Conservation (phyloP, 2,888 invertebrate genomes). For the Pheosia tremula region DNA sequence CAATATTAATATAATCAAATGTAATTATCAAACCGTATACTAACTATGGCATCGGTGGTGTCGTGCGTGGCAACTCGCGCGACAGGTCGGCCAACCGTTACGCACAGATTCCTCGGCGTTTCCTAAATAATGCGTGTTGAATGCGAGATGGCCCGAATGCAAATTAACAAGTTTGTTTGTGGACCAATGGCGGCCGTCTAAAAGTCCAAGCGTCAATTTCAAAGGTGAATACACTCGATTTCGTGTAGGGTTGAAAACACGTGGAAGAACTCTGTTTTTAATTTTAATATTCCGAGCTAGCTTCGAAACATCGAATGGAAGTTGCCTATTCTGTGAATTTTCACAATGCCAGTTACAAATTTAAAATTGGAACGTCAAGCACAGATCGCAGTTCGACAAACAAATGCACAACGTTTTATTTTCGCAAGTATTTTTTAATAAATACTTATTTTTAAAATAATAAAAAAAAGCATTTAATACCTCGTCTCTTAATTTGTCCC, state of each 20-base stretch:
- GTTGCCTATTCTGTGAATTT: neutral
- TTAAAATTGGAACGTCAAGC: neutral
- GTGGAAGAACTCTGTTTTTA: constrained; percentile 1
- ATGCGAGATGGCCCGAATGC: constrained; percentile 64
- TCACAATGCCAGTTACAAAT: neutral
- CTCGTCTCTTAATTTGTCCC: too few relatives aligned
- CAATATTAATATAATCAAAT: constrained; percentile 21
- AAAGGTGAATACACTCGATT: constrained; percentile 38
- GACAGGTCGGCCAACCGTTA: constrained; percentile 66
- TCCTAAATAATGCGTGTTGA: constrained; percentile 68
- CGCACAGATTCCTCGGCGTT: constrained; percentile 59
- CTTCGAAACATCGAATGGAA: too few relatives aligned
- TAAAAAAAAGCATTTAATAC: too few relatives aligned
- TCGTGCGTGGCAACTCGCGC: constrained; percentile 24
- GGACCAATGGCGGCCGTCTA: constrained; percentile 41
- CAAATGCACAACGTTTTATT: neutral
- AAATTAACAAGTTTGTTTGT: constrained; percentile 68
- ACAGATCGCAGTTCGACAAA: neutral
- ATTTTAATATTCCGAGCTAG: neutral
- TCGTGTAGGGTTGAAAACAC: constrained; percentile 34
- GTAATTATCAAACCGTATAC: constrained; percentile 14
- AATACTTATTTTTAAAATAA: neutral
- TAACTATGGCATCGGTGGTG: constrained; percentile 14
- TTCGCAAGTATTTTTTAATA: neutral
- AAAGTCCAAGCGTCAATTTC: constrained; percentile 16